Percentiles rank a stretch among this genome's conserved stretches.
Evolutionary conservation across 1,140 invertebrate genomes (phyloP).

Genomic region (Phymastichus coffea): DNA sequence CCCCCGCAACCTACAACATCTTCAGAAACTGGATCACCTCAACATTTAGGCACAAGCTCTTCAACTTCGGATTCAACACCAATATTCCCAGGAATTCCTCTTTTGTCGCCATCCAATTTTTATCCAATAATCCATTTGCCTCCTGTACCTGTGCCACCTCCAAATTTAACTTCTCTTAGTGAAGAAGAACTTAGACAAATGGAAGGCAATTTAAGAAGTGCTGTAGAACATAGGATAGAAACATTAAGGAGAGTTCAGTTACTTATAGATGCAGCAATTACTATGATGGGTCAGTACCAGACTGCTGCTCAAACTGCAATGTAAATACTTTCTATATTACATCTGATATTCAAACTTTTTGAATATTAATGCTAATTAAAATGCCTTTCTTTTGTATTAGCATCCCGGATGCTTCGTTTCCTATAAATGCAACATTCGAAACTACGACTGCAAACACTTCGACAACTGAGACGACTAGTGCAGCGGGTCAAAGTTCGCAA

Average conservation of each 20-base stretch:
- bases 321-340: constrained; percentile 36
- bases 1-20: constrained; percentile 32
- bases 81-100: too few relatives aligned
- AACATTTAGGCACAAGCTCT: constrained; percentile 25
- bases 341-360: neutral
- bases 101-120: constrained; percentile 61
- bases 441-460: constrained; percentile 11
- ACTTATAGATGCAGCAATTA: constrained; percentile 50
- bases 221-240: constrained; percentile 86
- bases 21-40: constrained; percentile 23
- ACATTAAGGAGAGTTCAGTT: constrained; percentile 51
- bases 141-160: constrained; percentile 68
- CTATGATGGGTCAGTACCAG: constrained; percentile 56
- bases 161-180: constrained; percentile 72
- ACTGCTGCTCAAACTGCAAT: constrained; percentile 47
- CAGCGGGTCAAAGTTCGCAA: constrained; percentile 22
- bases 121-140: constrained; percentile 67
- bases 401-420: constrained; percentile 38
- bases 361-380: constrained; percentile 1
- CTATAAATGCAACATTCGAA: constrained; percentile 21
- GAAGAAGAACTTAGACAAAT: constrained; percentile 82
- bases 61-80: constrained; percentile 35
- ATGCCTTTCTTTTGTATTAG: constrained; percentile 33
- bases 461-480: neutral
- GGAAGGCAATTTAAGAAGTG: constrained; percentile 84